Evolutionary conservation across 1,140 invertebrate genomes (phyloP).

Genomic region (Magallana gigas): DNA sequence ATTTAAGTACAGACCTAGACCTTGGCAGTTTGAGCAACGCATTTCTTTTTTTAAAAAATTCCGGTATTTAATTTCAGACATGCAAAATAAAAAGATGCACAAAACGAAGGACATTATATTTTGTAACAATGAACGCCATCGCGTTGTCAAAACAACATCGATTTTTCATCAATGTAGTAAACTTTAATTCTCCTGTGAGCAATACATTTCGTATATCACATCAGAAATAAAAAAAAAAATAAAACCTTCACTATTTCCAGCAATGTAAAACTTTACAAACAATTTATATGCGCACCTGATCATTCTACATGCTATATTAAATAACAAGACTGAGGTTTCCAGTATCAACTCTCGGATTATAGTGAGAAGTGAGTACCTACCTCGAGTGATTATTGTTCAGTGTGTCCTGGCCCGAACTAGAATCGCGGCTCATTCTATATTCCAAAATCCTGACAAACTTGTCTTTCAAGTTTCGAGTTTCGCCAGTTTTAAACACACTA

Average conservation of each 20-base stretch:
- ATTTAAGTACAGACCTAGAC: neutral
- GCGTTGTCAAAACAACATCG: conserved; percentile 33
- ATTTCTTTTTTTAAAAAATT: too few relatives aligned
- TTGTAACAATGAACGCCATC: neutral
- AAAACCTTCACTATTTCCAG: neutral
- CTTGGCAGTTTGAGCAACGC: neutral
- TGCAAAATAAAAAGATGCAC: too few relatives aligned
- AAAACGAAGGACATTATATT: too few relatives aligned
- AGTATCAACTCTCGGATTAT: neutral
- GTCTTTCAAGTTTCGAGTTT: conserved; percentile 27
- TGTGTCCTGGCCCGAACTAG: neutral
- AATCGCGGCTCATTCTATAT: conserved; percentile 30
- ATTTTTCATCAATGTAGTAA: conserved; percentile 14
- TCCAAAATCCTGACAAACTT: conserved; percentile 31
- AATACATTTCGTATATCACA: neutral
- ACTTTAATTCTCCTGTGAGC: conserved; percentile 1
- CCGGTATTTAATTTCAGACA: too few relatives aligned
- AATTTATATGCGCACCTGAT: neutral
- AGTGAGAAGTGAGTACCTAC: neutral
- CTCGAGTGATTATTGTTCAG: conserved; percentile 11
- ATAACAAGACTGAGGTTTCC: neutral
- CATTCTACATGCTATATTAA: too few relatives aligned
- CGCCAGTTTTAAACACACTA: neutral
- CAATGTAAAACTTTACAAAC: neutral
- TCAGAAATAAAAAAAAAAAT: neutral